Percentiles rank a stretch among this genome's conserved stretches.
Evolutionary conservation across 2,113 vertebrate genomes (phyloP).

Genomic region (Suncus etruscus): DNA sequence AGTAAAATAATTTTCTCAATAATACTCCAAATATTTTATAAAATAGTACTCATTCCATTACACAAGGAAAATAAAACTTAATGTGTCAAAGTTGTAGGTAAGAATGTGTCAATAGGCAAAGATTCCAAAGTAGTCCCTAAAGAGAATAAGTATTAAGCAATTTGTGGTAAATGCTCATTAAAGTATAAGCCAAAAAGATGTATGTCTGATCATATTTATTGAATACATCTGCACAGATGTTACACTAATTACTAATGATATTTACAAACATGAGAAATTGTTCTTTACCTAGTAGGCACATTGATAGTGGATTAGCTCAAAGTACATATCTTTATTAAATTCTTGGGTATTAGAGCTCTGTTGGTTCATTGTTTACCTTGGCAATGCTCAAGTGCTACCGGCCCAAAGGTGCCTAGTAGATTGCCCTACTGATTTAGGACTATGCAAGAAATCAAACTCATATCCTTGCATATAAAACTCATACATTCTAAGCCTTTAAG

Average conservation of each 20-base stretch:
- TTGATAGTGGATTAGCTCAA: background rate
- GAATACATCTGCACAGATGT: background rate
- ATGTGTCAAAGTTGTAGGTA: background rate
- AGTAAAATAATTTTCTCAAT: conserved; percentile 59
- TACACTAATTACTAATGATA: background rate
- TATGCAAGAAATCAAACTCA: too few species aligned
- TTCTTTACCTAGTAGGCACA: background rate
- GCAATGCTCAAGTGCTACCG: too few species aligned
- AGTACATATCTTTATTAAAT: background rate
- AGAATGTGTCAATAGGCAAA: background rate
- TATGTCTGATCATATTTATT: background rate
- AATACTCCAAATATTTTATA: conserved; percentile 41
- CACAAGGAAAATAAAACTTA: conserved; percentile 38
- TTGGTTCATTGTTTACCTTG: too few species aligned
- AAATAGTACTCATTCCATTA: conserved; percentile 40
- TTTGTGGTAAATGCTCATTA: background rate
- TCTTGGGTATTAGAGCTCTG: background rate
- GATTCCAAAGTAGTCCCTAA: background rate
- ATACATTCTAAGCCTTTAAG: too few species aligned
- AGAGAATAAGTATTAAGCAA: background rate
- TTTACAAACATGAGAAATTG: background rate
- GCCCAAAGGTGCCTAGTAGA: too few species aligned
- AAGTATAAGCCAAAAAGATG: background rate
- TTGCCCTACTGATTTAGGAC: too few species aligned
- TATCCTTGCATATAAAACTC: too few species aligned